Evolutionary conservation across 2,888 invertebrate genomes (phyloP), one percentile per base, ranked within the genome.

Genomic region (Hecatera dysodea): DNA sequence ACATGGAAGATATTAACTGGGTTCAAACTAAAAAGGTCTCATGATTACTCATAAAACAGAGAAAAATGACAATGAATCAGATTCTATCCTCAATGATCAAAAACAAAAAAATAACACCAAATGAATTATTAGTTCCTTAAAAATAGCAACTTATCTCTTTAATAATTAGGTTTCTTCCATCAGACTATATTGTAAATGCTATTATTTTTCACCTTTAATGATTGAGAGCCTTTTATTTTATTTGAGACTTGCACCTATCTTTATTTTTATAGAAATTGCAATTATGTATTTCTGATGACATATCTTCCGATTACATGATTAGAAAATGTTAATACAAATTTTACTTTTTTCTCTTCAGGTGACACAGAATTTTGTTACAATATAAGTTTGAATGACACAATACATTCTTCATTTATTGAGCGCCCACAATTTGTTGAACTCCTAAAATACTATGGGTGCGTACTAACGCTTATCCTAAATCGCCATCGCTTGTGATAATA

Each of bases 191-290:
- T 77, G 77, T 88, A 88, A 90, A 89, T 90, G 90, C 89, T 86
- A 79, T 68, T 61, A 44, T 46, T 81, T 84, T 85, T 69, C 36
- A 79, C 68, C 12, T 17, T 72, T 42, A 72, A 48, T 19, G 60
- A 72, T 74, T 82, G 87, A 89, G 88, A 90, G 87, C 87, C 85
- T 88, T 84, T 83, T 66, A 83, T 88, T 84, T 83, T 66, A 82
- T 93, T 94, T 94, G 93, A 93, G 94, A 94, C 94, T 93, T 92
- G 91, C 93, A 94, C 92, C 88, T 90, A 89, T 88, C 81, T 72
- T 86, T 39, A 39, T 39, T 12, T 82, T 86, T 86, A 85, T 78
- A 87, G 56, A 66, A 42, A 55, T 44, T 56, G 29, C 57, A 53
- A 74, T 42, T 42, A 44, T 44, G 5, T 50, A 50, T 76, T 65